Evolutionary conservation across 2,888 invertebrate genomes (phyloP), one percentile per base, ranked within the genome.

Genomic region (Xiphydria camelus): DNA sequence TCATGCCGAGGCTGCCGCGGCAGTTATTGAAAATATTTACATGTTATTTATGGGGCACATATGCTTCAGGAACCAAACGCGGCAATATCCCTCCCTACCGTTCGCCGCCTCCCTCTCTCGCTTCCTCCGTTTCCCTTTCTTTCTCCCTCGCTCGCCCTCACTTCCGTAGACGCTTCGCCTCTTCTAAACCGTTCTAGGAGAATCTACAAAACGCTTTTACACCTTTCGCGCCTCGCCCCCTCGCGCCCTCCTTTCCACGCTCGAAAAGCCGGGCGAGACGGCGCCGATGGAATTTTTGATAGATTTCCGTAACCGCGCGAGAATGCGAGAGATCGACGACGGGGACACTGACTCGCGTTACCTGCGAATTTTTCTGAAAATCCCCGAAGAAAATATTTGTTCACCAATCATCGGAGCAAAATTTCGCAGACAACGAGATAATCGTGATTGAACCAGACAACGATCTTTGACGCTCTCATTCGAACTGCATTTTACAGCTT

Each of bases 21-120:
- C 69, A 70, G 70, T 72, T 72, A 72, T 70, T 69, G 70, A 72
- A 70, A 72, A 72, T 70, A 72, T 72, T 72, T 70, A 70, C 70
- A 72, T 70, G 70, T 69, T 70, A 72, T 70, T 70, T 71, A 71
- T 70, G 64, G 64, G 58, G 52, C 65, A 65, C 65, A 68, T 69
- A 71, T 68, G 70, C 63, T 64, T 58, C 64, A 59, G 48, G 59
- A 63, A 62, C 57, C 58, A 58, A 66, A 64, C 58, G 52, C 57
- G 57, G 53, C 59, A 61, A 65, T 62, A 63, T 58, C 53, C 54
- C 42, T 34, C 35, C 36, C 45, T 32, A 41, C 45, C 48, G 29
- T 42, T n/a, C 38, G 39, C 19, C 47, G 34, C 36, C n/a, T n/a
- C 29, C 33, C 34, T 26, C 34, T 33, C 26, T 22, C 37, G 29